Base-by-base conservation (phyloP, 2,888 invertebrate species). In the Trissolcus japonicus region DNA sequence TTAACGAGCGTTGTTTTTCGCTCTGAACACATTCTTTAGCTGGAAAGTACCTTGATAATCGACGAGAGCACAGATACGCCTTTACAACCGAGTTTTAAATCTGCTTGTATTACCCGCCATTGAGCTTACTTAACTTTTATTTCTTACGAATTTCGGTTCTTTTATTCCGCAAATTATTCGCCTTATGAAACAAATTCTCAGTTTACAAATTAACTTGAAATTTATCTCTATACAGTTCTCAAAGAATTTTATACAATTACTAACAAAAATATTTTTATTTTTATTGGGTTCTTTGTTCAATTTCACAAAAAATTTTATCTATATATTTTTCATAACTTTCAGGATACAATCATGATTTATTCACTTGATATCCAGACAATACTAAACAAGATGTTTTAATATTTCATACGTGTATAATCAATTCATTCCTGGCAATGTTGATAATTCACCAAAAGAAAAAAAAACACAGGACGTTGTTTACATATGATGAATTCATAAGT, bases 1-100 rank as follows among this genome's bases (percentile, higher is more conserved):
- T 88, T 88, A 88, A 87, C 86, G 86, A 87, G 86, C 85, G 86
- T 86, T 87, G 87, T 87, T 87, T 86, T 82, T 78, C 80, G 81
- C 73, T 85, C 84, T 81, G 81, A 80, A 80, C 83, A 81, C 79
- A 77, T 79, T 79, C 79, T 79, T 77, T 72, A 63, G 50, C 73
- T 54, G 65, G 46, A 73, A 78, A 78, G 73, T 69, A 73, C 73
- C 68, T 73, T 72, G 77, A 73, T 78, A 78, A 78, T 76, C 76
- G 76, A 76, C 76, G 76, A 76, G 71, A 76, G 76, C 61, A 61
- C 65, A 76, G 76, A 71, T 66, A 71, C 69, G 69, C 76, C 69
- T 75, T 75, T 75, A 69, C 75, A 54, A 71, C 51, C 62, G 72
- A 67, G 61, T 72, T 76, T 76, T 72, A 76, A 76, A 76, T 67